A percentile compares a stretch with the other conserved stretches of the same genome.
Evolutionary conservation across 2,888 invertebrate species (phyloP).

Genomic region (Platycheirus albimanus): DNA sequence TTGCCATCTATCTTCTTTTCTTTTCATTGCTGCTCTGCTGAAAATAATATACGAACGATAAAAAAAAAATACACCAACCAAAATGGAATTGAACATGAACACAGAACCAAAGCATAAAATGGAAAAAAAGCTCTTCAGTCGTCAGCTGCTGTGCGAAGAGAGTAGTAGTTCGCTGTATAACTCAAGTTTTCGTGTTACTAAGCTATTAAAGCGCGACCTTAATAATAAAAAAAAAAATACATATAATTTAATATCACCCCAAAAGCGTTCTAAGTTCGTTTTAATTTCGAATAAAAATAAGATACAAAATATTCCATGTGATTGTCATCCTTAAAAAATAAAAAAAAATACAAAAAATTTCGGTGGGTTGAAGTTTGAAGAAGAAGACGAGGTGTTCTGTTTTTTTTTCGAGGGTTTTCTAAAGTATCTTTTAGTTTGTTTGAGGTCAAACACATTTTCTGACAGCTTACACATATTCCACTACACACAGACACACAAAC

Average conservation of each 20-base stretch:
- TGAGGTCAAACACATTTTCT: constrained; percentile 77
- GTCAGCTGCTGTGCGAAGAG: constrained; percentile 82
- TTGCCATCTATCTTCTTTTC: background rate
- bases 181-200: constrained; percentile 46
- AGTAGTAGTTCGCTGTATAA: constrained; percentile 76
- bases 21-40: background rate
- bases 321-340: constrained; percentile 11
- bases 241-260: no score
- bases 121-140: constrained; percentile 80
- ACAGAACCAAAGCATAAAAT: constrained; percentile 49
- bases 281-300: background rate
- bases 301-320: background rate
- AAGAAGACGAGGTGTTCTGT: background rate
- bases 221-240: constrained; percentile 10
- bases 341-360: no score
- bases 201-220: constrained; percentile 53
- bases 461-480: constrained; percentile 25
- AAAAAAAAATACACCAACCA: constrained; percentile 28
- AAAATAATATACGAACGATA: constrained; percentile 10
- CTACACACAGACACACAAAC: no score
- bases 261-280: constrained; percentile 9
- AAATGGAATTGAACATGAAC: constrained; percentile 29
- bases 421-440: constrained; percentile 75
- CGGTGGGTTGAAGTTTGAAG: constrained; percentile 1
- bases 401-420: constrained; percentile 36